Evolutionary conservation across 2,888 invertebrate species (phyloP), one percentile per base, ranked within the genome.

Genomic region (Elegia similella): DNA sequence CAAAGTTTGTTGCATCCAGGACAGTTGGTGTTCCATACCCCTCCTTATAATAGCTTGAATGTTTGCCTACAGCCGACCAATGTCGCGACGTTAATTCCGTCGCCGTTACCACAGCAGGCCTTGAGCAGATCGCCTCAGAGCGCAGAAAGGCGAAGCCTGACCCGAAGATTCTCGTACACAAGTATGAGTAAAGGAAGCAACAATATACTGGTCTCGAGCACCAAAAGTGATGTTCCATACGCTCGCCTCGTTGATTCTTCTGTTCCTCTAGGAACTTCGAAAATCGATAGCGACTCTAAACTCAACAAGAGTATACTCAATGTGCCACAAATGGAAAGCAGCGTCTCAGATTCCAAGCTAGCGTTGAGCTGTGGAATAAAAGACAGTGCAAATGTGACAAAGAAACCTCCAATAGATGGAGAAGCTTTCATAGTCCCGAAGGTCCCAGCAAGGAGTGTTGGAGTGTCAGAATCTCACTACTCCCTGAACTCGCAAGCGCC

Each of bases 1-100:
- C 98, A 99, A 84, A 98, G 98, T 76, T 94, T 99, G 69, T 87
- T 99, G 17, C 97, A 98, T 76, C 94, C 96, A 58, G 95, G 95
- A 32, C 95, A 97, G 79, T 88, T 98, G 7, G 95, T 98, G 48
- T 98, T 98, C 80, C 96, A 98, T 68, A 97, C 97, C 0, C 96
- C 97, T 0, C 97, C 97, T 0, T 97, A 97, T 73, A 96, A 96
- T 67, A 93, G 95, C 43, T 93, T 95, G 70, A 94, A 95, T 68
- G 95, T 97, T 3, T 94, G 95, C 8, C 82, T 96, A 6, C 95
- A 96, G 78, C 96, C 96, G 53, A 92, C 93, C 7, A 88, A 84
- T 44, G 87, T 87, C 1, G 72, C 85, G 0, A 82, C 85, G 0
- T 72, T 91, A 17, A 88, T 88, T 60, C 89, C 91, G 0, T 90